Base-by-base conservation (phyloP, 2,113 vertebrate genomes). In the Amphiprion ocellaris region DNA sequence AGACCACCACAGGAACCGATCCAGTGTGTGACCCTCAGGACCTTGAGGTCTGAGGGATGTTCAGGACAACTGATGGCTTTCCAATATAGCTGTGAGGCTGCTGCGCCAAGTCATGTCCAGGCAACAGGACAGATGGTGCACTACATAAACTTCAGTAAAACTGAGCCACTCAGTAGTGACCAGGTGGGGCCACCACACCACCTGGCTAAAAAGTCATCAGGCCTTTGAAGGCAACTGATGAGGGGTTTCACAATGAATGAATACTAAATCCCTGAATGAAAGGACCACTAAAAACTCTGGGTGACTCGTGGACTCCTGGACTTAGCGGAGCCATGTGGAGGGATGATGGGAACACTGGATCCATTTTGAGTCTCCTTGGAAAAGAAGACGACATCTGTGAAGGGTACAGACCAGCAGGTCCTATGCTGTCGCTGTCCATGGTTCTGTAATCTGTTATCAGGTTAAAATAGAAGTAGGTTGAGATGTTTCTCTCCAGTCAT, bases 341-440 rank as follows among this genome's bases (percentile, higher is more conserved):
- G 26, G 28, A 59, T 33, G 30, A 0, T 37, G 33, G 33, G 33
- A 44, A 44, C 12, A 44, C 41, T 46, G 60, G 24, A 59, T 58
- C 23, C 0, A 26, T 19, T 0, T 71, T 16, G 10, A 24, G 19
- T 16, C 7, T 26, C 53, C 24, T 17, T 66, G 55, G 15, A 65
- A 9, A 37, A 37, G 26, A 19, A 39, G 41, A 69, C 24, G 62
- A 54, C 7, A 0, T 77, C 8, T 58, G 47, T 49, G 14, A 53
- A n/a, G n/a, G 1, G 4, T 12, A 16, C 2, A 41, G 21, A 69
- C 7, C n/a, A 21, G 39, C 26, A 55, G 41, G 4, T 53, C 39
- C 44, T 39, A n/a, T 37, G 21, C 60, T 53, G 86, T 66, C 81
- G 86, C 93, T 94, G 88, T 94, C 93, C 92, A 92, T 90, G 93